Base-by-base conservation (phyloP, 2,888 invertebrate species). In the Amphipyra tragopoginis region DNA sequence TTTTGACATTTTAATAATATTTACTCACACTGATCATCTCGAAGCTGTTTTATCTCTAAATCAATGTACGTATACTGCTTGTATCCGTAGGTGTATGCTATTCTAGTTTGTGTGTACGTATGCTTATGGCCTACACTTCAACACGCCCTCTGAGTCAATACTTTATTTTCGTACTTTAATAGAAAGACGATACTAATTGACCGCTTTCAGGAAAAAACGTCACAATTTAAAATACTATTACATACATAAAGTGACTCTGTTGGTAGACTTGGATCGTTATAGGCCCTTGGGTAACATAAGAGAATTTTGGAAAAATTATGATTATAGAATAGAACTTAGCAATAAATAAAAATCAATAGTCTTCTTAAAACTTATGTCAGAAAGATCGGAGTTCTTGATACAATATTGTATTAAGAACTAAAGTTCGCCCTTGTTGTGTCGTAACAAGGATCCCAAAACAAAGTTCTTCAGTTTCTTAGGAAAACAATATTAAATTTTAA, bases 401-500 rank as follows among this genome's bases (percentile, higher is more conserved):
- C 7, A 26, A 29, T 11, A 44, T 52, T 34, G 7, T 33, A 36
- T 26, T 10, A 14, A 29, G 10, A 26, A 21, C 38, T 8, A 52
- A 45, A 38, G 7, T 39, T 38, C 2, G 7, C 40, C 14, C 10
- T 44, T 44, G 14, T 43, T 45, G 43, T 38, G 10, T 29, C 33
- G 10, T n/a, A 14, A 11, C 7, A 1, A 7, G 34, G 21, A n/a
- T 7, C 29, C 29, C 15, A 26, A 13, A 21, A 21, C 7, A 40
- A 33, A 52, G 48, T 42, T 45, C 9, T n/a, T n/a, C 2, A 47
- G 13, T 29, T 15, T 11, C 40, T 45, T 45, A 29, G 11, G 38
- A 29, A 45, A 45, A 54, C 45, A 54, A 54, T 39, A 29, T 54
- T 26, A 44, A 44, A 50, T 38, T 39, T 50, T 39, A 39, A 51